These are phyloP conservation scores for Cerceris ruficornis DNA, from an alignment of 2,888 invertebrate species.

Conservation along the genomic window DNA sequence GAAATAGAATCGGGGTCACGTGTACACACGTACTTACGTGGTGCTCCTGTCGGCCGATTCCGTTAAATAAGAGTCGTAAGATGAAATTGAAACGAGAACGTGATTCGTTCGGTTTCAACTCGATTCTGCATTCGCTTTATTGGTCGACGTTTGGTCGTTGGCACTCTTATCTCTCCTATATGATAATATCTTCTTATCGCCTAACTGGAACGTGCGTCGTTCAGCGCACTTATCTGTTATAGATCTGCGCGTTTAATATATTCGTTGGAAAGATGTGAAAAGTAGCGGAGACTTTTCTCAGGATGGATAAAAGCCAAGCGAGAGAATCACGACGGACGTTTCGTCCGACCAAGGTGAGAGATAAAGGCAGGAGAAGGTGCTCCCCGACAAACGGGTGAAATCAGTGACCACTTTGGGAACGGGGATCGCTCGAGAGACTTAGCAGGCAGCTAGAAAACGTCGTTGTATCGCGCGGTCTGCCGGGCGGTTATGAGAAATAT, in stretches of 20 bases:
- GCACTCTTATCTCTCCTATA: not conserved
- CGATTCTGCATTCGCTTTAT: not conserved
- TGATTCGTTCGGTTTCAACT: not conserved
- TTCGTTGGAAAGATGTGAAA: conserved; percentile 6
- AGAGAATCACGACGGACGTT: not conserved
- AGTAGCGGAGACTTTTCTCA: conserved; percentile 31
- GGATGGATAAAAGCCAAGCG: conserved; percentile 11
- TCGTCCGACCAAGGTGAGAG: conserved; percentile 19
- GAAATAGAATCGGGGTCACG: conserved; percentile 52
- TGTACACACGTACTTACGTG: conserved; percentile 6
- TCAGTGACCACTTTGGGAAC: conserved; percentile 59
- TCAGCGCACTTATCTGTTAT: too few species aligned
- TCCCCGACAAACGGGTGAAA: conserved; percentile 59
- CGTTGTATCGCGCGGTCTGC: conserved; percentile 56
- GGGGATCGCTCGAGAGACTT: conserved; percentile 19
- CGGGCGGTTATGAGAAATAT: conserved; percentile 80
- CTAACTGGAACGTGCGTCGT: not conserved
- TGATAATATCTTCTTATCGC: not conserved
- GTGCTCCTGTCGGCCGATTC: not conserved
- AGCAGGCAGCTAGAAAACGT: conserved; percentile 50
- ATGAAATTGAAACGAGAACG: not conserved
- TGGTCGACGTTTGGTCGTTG: not conserved
- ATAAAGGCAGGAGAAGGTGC: not conserved
- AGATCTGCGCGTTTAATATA: too few species aligned
- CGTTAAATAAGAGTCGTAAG: conserved; percentile 7